A percentile compares a stretch with the other conserved stretches of the same genome.
phyloP scores from a whole-genome alignment of 2,113 vertebrate species.

The Neodon shergylaensis region DNA sequence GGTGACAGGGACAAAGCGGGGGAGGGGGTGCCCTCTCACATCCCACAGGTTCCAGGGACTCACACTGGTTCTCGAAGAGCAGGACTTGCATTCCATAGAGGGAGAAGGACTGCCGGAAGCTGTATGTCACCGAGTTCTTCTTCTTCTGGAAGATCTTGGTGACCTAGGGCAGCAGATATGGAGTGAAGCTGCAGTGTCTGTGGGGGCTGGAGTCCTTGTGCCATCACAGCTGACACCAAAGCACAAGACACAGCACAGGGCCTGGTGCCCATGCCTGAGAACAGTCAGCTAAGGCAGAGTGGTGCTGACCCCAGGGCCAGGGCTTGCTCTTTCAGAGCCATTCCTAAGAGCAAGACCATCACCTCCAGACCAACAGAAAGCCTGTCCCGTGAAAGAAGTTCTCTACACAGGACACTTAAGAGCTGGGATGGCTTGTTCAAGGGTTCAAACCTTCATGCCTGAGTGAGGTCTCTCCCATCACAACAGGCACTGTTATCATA shows the following conservation, averaged over 20 bases:
- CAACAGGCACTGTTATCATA: not conserved
- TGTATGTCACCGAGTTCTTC: conserved; percentile 98
- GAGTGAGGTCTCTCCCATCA: not conserved
- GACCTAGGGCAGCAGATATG: conserved; percentile 86
- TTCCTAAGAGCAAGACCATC: not conserved
- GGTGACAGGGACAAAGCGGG: not conserved
- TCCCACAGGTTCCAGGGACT: conserved; percentile 75
- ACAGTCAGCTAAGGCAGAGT: not conserved
- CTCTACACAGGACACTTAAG: not conserved
- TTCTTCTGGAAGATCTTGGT: conserved; percentile 99
- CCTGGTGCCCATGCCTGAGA: not conserved
- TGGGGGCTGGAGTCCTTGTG: too few relatives aligned
- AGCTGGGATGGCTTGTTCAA: not conserved
- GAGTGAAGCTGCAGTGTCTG: not conserved
- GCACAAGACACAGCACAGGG: not conserved
- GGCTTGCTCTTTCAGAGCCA: not conserved
- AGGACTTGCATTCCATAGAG: conserved; percentile 97
- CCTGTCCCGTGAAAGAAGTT: not conserved
- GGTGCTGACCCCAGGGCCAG: not conserved
- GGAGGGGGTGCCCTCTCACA: not conserved
- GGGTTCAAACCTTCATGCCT: not conserved
- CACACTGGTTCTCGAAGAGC: conserved; percentile 98
- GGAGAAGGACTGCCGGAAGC: conserved; percentile 98
- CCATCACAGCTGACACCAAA: not conserved
- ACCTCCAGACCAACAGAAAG: not conserved